These are phyloP conservation scores for Dicrostonyx torquatus DNA, from an alignment of 2,797 vertebrate genomes.

Conservation along the genomic window DNA sequence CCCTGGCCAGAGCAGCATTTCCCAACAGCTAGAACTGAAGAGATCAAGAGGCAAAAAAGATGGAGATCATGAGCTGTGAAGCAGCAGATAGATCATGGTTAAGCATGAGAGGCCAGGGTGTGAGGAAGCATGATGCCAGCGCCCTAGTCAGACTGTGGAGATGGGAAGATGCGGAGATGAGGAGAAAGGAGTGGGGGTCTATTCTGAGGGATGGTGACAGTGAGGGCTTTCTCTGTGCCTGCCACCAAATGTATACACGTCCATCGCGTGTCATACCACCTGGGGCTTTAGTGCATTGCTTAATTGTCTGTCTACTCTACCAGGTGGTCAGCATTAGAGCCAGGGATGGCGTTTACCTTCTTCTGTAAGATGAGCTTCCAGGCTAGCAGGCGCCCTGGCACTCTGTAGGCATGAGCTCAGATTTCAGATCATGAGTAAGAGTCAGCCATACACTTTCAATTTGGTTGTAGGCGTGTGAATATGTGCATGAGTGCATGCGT, in stretches of 20 bases:
- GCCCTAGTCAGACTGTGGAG: fast-evolving
- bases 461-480: neutral
- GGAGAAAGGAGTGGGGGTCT: neutral
- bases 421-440: neutral
- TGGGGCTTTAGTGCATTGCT: neutral
- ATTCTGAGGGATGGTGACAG: too few relatives aligned
- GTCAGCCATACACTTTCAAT: neutral
- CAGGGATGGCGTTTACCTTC: neutral
- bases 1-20: neutral
- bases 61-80: fast-evolving
- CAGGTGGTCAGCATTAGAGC: neutral
- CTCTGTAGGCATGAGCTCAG: too few relatives aligned
- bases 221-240: neutral
- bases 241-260: neutral
- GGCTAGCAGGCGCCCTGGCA: neutral
- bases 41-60: neutral
- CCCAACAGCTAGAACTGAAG: neutral
- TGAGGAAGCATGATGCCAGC: fast-evolving
- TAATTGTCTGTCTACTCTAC: neutral
- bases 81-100: fast-evolving
- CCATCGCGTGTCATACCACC: fast-evolving
- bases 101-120: fast-evolving
- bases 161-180: fast-evolving
- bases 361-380: neutral
- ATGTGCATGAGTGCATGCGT: neutral